Evolutionary conservation across 2,797 vertebrate genomes (phyloP).

Genomic region (Danio choprae): DNA sequence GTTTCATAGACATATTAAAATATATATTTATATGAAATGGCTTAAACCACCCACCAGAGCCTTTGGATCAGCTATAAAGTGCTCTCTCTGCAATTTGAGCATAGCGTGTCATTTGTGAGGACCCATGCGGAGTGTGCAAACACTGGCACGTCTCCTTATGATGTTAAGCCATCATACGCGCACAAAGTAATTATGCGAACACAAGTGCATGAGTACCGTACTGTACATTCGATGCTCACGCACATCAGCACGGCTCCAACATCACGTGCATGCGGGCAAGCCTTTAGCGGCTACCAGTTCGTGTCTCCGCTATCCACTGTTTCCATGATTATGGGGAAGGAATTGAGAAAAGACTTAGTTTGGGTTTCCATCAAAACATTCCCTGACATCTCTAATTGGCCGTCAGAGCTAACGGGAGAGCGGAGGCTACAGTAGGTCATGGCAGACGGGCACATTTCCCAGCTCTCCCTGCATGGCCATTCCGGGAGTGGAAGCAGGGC

Average conservation of each 20-base stretch:
- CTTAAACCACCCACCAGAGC: conserved; percentile 63
- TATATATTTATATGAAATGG: conserved; percentile 71
- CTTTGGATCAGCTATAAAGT: conserved; percentile 63
- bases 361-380: conserved; percentile 45
- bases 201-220: conserved; percentile 1
- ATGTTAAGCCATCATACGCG: conserved; percentile 46
- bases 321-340: conserved; percentile 47
- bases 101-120: conserved; percentile 60
- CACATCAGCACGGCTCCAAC: not conserved
- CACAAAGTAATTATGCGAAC: conserved; percentile 26
- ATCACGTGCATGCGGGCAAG: conserved; percentile 16
- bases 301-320: conserved; percentile 11
- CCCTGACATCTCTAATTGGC: conserved; percentile 32
- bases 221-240: not conserved
- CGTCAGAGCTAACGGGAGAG: conserved; percentile 21
- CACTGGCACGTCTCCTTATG: conserved; percentile 30
- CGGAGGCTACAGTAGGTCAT: conserved; percentile 37
- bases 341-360: conserved; percentile 26
- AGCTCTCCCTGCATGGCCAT: conserved; percentile 17
- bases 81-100: conserved; percentile 61
- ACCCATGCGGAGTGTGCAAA: conserved; percentile 44
- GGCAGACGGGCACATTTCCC: conserved; percentile 17
- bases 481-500: conserved; percentile 43
- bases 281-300: conserved; percentile 22
- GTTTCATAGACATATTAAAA: conserved; percentile 69